Conservation (phyloP, 2,113 vertebrate genomes). For the Arothron firmamentum region DNA sequence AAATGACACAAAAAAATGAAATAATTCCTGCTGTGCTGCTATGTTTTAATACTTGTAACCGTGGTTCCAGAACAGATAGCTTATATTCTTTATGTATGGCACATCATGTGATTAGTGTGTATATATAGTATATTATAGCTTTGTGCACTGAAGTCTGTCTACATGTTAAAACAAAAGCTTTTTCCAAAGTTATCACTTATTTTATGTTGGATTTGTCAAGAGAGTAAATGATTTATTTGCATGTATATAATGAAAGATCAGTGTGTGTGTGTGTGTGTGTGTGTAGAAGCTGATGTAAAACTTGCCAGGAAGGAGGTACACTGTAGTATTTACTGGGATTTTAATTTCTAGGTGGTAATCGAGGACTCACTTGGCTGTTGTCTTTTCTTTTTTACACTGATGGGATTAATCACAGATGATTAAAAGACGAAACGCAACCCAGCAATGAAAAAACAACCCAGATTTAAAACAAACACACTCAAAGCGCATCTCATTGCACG, state of each 20-base stretch:
- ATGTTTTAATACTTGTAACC: conserved; percentile 1
- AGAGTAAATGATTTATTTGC: conserved; percentile 8
- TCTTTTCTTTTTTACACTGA: conserved; percentile 43
- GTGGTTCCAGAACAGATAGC: conserved; percentile 4
- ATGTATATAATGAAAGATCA: conserved; percentile 7
- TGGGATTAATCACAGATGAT: conserved; percentile 49
- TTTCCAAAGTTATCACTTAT: too few relatives aligned
- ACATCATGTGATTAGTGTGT: too few relatives aligned
- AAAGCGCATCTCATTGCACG: too few relatives aligned
- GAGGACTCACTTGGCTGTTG: conserved; percentile 30
- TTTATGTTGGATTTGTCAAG: too few relatives aligned
- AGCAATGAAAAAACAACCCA: too few relatives aligned
- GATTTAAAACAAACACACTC: too few relatives aligned
- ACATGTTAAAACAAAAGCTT: too few relatives aligned
- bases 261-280: background rate
- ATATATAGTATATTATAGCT: too few relatives aligned
- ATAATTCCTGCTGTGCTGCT: conserved; percentile 19
- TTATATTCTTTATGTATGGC: too few relatives aligned
- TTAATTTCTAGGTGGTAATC: conserved; percentile 16
- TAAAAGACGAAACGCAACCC: conserved; percentile 6
- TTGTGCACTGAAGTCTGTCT: too few relatives aligned
- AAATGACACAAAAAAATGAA: conserved; percentile 41
- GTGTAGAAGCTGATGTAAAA: conserved; percentile 29
- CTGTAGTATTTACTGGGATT: conserved; percentile 30
- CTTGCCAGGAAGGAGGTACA: conserved; percentile 20